These are phyloP conservation scores for Pterophyllum scalare DNA, from an alignment of 2,113 vertebrate genomes.

Conservation along the genomic window DNA sequence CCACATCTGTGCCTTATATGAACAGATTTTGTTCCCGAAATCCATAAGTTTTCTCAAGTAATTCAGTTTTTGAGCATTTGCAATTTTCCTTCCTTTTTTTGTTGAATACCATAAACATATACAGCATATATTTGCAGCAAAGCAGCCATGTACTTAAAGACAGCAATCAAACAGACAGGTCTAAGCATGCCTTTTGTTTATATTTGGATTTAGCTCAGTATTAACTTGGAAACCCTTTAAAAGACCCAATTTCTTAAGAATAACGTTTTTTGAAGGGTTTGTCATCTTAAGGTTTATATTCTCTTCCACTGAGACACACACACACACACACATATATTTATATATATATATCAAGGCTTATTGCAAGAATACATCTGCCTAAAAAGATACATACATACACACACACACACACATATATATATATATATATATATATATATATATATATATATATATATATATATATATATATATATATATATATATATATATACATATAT, in stretches of 20 bases:
- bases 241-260: not conserved
- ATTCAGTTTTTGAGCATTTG: not conserved
- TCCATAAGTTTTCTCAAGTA: not conserved
- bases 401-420: too few relatives aligned
- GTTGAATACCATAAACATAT: not conserved
- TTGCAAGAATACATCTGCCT: not conserved
- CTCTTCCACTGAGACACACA: slow-evolving; percentile 4
- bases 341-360: too few relatives aligned
- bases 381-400: too few relatives aligned
- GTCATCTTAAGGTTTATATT: slow-evolving; percentile 20
- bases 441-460: too few relatives aligned
- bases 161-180: not conserved
- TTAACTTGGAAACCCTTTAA: not conserved
- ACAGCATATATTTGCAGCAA: not conserved
- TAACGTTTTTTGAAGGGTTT: not conserved
- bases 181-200: not conserved
- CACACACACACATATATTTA: too few relatives aligned
- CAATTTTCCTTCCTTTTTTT: not conserved
- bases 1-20: not conserved
- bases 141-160: not conserved
- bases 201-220: not conserved
- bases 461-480: too few relatives aligned
- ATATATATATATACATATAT: too few relatives aligned
- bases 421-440: too few relatives aligned
- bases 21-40: not conserved